These are phyloP conservation scores for Distichodus sexfasciatus DNA, from an alignment of 2,797 vertebrate genomes.

Conservation along the genomic window DNA sequence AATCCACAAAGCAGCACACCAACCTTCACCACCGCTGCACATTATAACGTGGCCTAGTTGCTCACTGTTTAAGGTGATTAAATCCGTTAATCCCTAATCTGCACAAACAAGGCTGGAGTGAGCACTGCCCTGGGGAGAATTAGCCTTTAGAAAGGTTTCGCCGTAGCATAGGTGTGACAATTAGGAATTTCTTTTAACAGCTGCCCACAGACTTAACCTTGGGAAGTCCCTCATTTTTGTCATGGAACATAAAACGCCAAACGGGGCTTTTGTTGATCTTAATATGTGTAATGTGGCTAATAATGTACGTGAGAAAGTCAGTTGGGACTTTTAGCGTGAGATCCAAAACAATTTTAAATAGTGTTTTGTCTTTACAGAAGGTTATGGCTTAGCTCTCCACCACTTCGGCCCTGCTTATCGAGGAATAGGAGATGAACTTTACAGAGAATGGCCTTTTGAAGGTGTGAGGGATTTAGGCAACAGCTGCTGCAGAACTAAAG, in stretches of 20 bases:
- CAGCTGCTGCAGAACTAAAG: slow-evolving; percentile 25
- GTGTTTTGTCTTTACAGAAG: too few relatives aligned
- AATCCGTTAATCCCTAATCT: slow-evolving; percentile 58
- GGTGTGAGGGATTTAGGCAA: slow-evolving; percentile 11
- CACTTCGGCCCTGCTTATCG: neutral
- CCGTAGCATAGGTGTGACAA: neutral
- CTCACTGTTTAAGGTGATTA: slow-evolving; percentile 56
- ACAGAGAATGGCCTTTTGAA: neutral
- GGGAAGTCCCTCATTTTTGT: neutral
- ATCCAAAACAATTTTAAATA: too few relatives aligned
- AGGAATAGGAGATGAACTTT: neutral
- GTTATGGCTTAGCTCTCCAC: neutral
- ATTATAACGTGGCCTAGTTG: slow-evolving; percentile 27
- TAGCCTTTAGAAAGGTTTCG: neutral
- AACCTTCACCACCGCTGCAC: neutral
- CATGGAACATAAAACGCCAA: too few relatives aligned
- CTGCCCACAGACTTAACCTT: neutral
- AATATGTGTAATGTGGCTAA: too few relatives aligned
- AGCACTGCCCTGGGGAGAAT: slow-evolving; percentile 10
- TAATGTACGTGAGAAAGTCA: too few relatives aligned
- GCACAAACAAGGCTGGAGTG: slow-evolving; percentile 28
- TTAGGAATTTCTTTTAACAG: neutral
- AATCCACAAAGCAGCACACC: neutral
- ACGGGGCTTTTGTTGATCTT: too few relatives aligned
- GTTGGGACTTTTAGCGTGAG: too few relatives aligned